Evolutionary conservation across 2,113 vertebrate species (phyloP), one percentile per base, ranked within the genome.

Genomic region (Vidua chalybeata): DNA sequence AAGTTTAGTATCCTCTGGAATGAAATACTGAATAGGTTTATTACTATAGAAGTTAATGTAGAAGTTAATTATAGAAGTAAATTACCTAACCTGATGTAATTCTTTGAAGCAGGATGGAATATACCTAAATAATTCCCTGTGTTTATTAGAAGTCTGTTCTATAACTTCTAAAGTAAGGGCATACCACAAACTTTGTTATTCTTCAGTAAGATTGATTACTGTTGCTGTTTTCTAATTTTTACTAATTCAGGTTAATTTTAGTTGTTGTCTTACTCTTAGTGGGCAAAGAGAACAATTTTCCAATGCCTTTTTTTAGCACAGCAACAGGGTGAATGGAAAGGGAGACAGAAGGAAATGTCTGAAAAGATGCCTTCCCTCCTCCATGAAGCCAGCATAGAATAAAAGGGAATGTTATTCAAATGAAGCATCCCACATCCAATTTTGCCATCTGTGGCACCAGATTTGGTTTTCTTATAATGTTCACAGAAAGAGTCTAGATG

Each of bases 391-490:
- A 84, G 31, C 27, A 71, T 13, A 59, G 71, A 90, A 85, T 63
- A 85, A 89, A 66, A 88, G 19, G 20, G n/a, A 79, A 61, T 76
- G 28, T 35, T 88, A 61, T 56, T 88, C 62, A 90, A 11, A 88
- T 90, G 17, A 93, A 67, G 39, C 79, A 87, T 92, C 71, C 75
- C 58, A 66, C 67, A 7, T 85, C 49, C 45, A 85, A 2, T 87
- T 69, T 89, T 94, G 31, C 94, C 90, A 91, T 91, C 81, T 94
- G 85, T 74, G 23, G 22, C 15, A 62, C 26, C 64, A 81, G 15
- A 58, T 81, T 91, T 89, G 46, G 35, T 49, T 87, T 91, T 74
- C 63, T 62, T 63, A 26, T 54, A 87, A n/a, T 16, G n/a, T 67
- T 87, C 85, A 75, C 69, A 71, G 69, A 52, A 68, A 39, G 52